These are phyloP conservation scores for Frankliniella intonsa DNA, from an alignment of 2,888 invertebrate species.

Conservation along the genomic window DNA sequence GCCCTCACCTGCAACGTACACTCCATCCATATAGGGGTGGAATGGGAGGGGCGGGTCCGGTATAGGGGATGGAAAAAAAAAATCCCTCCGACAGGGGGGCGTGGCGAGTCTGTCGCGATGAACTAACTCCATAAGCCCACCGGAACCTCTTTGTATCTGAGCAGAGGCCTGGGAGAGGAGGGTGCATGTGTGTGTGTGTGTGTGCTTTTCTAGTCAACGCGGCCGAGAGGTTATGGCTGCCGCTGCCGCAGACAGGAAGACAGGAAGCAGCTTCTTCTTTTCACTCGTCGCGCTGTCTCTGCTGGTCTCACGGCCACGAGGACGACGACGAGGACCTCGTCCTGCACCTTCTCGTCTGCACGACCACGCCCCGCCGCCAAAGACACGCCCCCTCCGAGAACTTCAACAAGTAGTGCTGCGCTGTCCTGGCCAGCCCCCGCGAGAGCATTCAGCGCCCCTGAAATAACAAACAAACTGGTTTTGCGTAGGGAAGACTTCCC, in stretches of 20 bases:
- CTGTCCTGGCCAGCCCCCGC: neutral
- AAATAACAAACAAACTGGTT: neutral
- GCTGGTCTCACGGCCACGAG: neutral
- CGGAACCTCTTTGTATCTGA: slow-evolving; percentile 11
- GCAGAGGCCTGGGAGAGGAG: neutral
- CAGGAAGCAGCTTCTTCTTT: slow-evolving; percentile 1
- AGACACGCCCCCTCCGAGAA: neutral
- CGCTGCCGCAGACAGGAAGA: neutral
- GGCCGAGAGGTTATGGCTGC: neutral
- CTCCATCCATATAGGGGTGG: neutral
- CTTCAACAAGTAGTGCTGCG: neutral
- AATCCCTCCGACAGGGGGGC: neutral
- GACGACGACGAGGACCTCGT: neutral
- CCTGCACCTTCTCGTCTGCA: neutral
- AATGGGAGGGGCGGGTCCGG: too few relatives aligned
- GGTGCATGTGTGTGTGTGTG: neutral
- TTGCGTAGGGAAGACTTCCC: neutral
- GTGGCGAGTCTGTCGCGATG: neutral
- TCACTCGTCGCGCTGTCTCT: neutral
- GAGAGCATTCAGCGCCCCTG: neutral
- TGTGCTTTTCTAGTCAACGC: slow-evolving; percentile 24
- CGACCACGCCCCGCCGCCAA: neutral
- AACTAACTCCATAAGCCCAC: neutral
- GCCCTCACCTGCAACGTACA: neutral
- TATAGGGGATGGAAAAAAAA: too few relatives aligned